Percentiles rank a stretch among this genome's conserved stretches.
Evolutionary conservation across 2,888 invertebrate genomes (phyloP).

Genomic region (Nymphalis c-album): DNA sequence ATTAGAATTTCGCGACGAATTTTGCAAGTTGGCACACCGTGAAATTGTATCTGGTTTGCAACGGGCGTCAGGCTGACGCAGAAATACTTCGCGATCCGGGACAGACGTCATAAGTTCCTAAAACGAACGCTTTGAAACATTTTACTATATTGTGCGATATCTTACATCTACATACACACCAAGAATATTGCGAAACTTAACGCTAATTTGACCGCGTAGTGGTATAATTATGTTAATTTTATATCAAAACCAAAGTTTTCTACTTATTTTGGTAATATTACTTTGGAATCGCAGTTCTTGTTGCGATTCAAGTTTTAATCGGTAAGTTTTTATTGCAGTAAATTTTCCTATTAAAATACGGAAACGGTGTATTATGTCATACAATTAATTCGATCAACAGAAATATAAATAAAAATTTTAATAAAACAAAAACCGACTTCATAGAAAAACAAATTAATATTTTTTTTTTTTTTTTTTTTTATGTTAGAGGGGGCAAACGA

Average conservation of each 20-base stretch:
- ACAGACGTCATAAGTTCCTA: constrained; percentile 72
- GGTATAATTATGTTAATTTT: constrained; percentile 36
- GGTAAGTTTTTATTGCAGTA: constrained; percentile 19
- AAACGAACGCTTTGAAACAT: constrained; percentile 44
- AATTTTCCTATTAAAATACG: constrained; percentile 7
- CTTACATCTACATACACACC: constrained; percentile 23
- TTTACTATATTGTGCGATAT: constrained; percentile 20
- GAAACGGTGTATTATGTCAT: constrained; percentile 8
- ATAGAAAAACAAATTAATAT: too few relatives aligned
- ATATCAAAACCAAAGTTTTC: constrained; percentile 32
- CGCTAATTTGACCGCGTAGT: constrained; percentile 33
- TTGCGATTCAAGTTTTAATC: constrained; percentile 33
- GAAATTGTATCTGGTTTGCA: constrained; percentile 77
- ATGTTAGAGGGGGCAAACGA: too few relatives aligned
- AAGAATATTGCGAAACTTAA: constrained; percentile 24
- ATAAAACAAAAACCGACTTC: too few relatives aligned
- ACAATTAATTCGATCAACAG: not conserved
- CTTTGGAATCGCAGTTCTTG: constrained; percentile 28
- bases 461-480: too few relatives aligned
- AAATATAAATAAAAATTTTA: too few relatives aligned
- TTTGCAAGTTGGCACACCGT: constrained; percentile 77
- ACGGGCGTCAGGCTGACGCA: constrained; percentile 70
- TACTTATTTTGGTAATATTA: constrained; percentile 24
- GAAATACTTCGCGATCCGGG: constrained; percentile 60
- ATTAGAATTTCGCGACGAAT: constrained; percentile 73